phyloP scores from a whole-genome alignment of 1,140 invertebrate species.

The Drosophila nikananu region DNA sequence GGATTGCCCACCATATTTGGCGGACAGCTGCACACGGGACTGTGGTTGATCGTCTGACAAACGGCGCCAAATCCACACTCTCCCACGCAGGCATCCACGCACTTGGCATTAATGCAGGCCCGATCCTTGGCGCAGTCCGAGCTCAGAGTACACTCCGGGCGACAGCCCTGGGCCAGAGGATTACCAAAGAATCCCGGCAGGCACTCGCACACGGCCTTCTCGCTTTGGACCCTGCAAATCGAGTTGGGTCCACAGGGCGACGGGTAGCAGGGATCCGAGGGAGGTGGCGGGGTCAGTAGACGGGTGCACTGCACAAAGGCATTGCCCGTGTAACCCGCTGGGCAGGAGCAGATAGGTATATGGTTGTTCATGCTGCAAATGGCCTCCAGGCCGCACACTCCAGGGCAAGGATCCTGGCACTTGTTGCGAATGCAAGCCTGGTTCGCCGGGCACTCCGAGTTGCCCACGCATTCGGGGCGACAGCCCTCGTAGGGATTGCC shows the following conservation, averaged over 20 bases:
- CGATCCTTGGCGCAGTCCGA: conserved; percentile 91
- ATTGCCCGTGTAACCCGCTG: conserved; percentile 89
- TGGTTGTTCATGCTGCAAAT: conserved; percentile 89
- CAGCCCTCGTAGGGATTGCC: conserved; percentile 87
- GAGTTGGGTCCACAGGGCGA: conserved; percentile 91
- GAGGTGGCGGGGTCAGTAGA: conserved; percentile 82
- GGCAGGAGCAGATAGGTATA: conserved; percentile 89
- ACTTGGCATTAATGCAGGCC: conserved; percentile 92
- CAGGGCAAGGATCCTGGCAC: conserved; percentile 88
- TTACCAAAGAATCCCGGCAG: conserved; percentile 91
- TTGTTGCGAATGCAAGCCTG: conserved; percentile 87
- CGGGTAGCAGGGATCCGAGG: conserved; percentile 89
- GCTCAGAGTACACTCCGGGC: conserved; percentile 92
- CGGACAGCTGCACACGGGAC: conserved; percentile 91
- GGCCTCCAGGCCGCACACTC: conserved; percentile 87
- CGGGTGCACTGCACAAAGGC: conserved; percentile 88
- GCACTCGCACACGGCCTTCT: conserved; percentile 89
- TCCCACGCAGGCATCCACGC: conserved; percentile 92
- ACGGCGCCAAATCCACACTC: conserved; percentile 88
- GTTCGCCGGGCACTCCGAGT: conserved; percentile 87
- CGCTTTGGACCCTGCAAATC: conserved; percentile 87
- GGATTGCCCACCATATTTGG: conserved; percentile 89
- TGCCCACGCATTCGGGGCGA: conserved; percentile 88
- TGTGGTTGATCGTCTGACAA: conserved; percentile 90
- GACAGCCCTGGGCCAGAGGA: conserved; percentile 90